A percentile compares a stretch with the other conserved stretches of the same genome.
Conservation (phyloP, 1,140 invertebrate genomes). For the Scaptomyza graminum region DNA sequence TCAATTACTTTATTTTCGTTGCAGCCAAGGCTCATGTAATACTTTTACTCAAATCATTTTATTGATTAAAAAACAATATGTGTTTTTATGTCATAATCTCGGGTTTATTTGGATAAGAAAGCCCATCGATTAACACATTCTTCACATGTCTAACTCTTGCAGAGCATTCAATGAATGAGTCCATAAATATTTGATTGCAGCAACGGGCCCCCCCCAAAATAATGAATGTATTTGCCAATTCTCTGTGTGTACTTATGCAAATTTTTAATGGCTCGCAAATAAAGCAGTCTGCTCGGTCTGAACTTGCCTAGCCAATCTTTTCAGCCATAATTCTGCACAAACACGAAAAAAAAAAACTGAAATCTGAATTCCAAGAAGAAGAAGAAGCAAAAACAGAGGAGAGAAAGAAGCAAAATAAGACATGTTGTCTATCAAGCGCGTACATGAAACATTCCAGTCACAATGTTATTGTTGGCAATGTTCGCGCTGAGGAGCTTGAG, state of each 20-base stretch:
- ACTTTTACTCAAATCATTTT: no score
- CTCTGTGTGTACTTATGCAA: constrained; percentile 50
- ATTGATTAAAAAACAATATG: no score
- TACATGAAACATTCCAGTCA: constrained; percentile 38
- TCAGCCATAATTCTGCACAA: constrained; percentile 46
- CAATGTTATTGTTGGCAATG: constrained; percentile 58
- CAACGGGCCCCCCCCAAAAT: constrained; percentile 13
- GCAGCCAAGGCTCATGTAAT: no score
- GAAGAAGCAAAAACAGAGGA: not conserved
- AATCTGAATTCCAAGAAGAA: not conserved
- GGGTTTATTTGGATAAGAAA: no score
- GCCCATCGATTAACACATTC: no score
- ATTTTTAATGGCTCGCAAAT: constrained; percentile 54
- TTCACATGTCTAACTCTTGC: not conserved
- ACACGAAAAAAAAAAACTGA: constrained; percentile 23
- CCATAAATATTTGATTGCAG: constrained; percentile 13
- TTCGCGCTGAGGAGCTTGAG: constrained; percentile 17
- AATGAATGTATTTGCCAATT: constrained; percentile 39
- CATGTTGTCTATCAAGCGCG: constrained; percentile 33
- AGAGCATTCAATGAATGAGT: constrained; percentile 31
- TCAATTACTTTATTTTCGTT: no score
- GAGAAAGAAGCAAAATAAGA: not conserved
- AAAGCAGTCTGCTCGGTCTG: constrained; percentile 27
- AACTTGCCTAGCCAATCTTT: constrained; percentile 33
- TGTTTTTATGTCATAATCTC: no score